Percentiles rank a stretch among this genome's conserved stretches.
Evolutionary conservation across 2,888 invertebrate species (phyloP).

Genomic region (Agrenia bidenticulata): DNA sequence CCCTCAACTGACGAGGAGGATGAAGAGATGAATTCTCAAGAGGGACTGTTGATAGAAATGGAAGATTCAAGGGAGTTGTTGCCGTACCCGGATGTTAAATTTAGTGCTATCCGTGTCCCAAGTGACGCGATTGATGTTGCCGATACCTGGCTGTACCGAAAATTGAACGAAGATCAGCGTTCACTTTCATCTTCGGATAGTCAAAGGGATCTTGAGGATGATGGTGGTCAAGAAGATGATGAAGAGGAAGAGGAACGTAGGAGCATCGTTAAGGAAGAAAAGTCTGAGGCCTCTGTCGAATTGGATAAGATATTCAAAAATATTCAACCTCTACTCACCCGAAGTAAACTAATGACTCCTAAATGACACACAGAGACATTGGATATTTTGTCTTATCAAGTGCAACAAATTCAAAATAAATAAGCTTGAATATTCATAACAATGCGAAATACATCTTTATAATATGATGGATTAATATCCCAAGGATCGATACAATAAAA

Average conservation of each 20-base stretch:
- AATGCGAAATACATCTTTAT: too few species aligned
- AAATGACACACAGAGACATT: too few species aligned
- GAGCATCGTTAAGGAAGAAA: not conserved
- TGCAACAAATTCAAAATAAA: too few species aligned
- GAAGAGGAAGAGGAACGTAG: not conserved
- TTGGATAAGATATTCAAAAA: conserved; percentile 1
- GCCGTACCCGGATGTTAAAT: not conserved
- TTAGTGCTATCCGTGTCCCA: not conserved
- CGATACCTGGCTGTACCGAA: not conserved
- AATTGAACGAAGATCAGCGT: not conserved
- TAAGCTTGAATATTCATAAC: too few species aligned
- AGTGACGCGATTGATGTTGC: not conserved
- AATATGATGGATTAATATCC: too few species aligned
- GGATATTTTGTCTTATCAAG: too few species aligned
- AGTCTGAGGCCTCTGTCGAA: not conserved
- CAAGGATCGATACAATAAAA: too few species aligned
- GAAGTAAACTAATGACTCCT: too few species aligned
- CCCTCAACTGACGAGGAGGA: not conserved
- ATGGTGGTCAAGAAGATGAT: not conserved
- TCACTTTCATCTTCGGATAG: not conserved
- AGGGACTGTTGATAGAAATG: not conserved
- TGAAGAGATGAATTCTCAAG: not conserved
- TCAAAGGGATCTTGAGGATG: not conserved
- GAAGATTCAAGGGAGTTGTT: not conserved
- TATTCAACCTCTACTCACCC: not conserved